Evolutionary conservation across 1,140 invertebrate genomes (phyloP).

Genomic region (Aphelenchoides fujianensis): DNA sequence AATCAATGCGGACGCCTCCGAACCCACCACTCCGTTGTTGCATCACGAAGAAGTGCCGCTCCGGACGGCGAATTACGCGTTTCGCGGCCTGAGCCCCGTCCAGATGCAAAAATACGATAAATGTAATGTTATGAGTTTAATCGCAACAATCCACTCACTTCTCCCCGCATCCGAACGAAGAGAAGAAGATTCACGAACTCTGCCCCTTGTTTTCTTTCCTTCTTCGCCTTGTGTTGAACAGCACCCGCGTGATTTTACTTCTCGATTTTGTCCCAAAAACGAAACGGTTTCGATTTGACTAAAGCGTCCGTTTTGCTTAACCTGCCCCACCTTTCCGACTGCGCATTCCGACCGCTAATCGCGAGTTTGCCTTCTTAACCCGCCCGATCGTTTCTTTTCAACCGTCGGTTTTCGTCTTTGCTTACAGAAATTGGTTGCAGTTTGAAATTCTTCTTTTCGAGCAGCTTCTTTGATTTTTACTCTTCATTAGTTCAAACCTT

Average conservation of each 20-base stretch:
- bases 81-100: background rate
- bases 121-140: slow-evolving; percentile 13
- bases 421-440: slow-evolving; percentile 11
- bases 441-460: slow-evolving; percentile 19
- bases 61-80: slow-evolving; percentile 66
- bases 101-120: slow-evolving; percentile 6
- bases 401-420: background rate
- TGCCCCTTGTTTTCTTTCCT: background rate
- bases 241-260: background rate
- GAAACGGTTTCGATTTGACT: no score
- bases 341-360: no score
- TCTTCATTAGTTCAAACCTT: background rate
- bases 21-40: slow-evolving; percentile 3
- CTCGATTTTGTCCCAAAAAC: background rate
- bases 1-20: slow-evolving; percentile 36
- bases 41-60: slow-evolving; percentile 14
- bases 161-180: background rate
- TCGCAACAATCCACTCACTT: background rate
- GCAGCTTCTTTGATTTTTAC: background rate
- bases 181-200: no score
- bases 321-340: no score
- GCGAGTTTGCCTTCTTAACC: no score
- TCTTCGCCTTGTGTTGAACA: background rate
- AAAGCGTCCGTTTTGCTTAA: no score
- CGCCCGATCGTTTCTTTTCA: background rate